These are phyloP conservation scores for Sesia bembeciformis DNA, from an alignment of 2,888 invertebrate species.

Conservation along the genomic window DNA sequence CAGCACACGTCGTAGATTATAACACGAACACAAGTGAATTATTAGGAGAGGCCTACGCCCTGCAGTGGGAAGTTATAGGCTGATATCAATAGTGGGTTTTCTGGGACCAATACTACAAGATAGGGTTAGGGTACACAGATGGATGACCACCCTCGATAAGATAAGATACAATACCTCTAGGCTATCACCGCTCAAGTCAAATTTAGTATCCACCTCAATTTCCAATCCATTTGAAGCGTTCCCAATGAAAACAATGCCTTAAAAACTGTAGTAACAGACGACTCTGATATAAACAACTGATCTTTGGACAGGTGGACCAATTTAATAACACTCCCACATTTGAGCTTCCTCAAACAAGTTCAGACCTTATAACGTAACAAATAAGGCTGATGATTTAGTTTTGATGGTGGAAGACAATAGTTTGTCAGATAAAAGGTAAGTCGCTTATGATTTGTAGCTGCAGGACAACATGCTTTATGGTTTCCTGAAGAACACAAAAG, in stretches of 20 bases:
- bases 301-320: conserved; percentile 14
- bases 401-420: neutral
- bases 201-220: too few relatives aligned
- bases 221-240: too few relatives aligned
- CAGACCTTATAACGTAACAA: neutral
- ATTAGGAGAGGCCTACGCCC: too few relatives aligned
- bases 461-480: conserved; percentile 55
- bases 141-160: too few relatives aligned
- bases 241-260: conserved; percentile 32
- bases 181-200: too few relatives aligned
- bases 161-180: too few relatives aligned
- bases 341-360: neutral
- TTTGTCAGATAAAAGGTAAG: conserved; percentile 33
- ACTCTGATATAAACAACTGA: conserved; percentile 22
- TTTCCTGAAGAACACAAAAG: conserved; percentile 47
- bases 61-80: too few relatives aligned
- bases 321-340: neutral
- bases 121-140: too few relatives aligned
- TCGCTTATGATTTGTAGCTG: conserved; percentile 56
- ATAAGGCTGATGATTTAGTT: neutral
- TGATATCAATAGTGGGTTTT: too few relatives aligned
- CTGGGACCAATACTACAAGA: too few relatives aligned
- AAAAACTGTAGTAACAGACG: conserved; percentile 36
- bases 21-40: too few relatives aligned
- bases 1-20: too few relatives aligned